Evolutionary conservation across 2,113 vertebrate species (phyloP).

Genomic region (Asarcornis scutulata): DNA sequence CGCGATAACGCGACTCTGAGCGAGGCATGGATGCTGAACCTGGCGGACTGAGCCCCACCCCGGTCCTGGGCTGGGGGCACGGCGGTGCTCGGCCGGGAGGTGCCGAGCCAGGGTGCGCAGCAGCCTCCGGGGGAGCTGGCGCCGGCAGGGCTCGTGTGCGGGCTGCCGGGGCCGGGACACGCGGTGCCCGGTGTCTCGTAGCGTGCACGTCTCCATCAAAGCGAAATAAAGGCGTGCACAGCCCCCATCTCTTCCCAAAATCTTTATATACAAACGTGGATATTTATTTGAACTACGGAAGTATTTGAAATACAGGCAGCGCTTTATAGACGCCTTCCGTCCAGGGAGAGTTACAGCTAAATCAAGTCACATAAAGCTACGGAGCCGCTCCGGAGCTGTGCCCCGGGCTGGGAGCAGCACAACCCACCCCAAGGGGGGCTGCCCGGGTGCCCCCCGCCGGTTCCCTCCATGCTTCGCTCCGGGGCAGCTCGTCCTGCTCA

Average conservation of each 20-base stretch:
- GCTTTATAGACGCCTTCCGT: rapidly evolving
- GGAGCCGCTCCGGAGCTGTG: too few species aligned
- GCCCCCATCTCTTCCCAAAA: not conserved
- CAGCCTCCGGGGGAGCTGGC: not conserved
- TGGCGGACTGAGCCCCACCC: not conserved
- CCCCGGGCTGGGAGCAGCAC: too few species aligned
- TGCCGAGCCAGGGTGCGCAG: not conserved
- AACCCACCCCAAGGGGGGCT: too few species aligned
- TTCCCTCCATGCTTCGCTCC: not conserved
- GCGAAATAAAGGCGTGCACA: rapidly evolving
- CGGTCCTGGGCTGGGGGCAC: not conserved
- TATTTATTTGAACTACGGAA: rapidly evolving
- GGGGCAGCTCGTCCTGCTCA: not conserved
- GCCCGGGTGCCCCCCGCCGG: too few species aligned
- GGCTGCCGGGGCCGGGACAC: not conserved
- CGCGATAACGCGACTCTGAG: rapidly evolving
- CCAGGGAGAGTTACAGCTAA: rapidly evolving
- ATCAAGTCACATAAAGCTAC: too few species aligned
- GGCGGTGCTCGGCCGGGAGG: not conserved
- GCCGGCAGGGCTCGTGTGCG: not conserved
- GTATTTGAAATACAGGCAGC: not conserved
- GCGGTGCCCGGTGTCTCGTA: not conserved
- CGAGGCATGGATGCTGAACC: rapidly evolving
- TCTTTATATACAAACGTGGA: rapidly evolving
- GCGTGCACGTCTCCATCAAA: not conserved